A percentile compares a stretch with the other conserved stretches of the same genome.
phyloP scores from a whole-genome alignment of 2,797 vertebrate species.

The Acridotheres tristis region DNA sequence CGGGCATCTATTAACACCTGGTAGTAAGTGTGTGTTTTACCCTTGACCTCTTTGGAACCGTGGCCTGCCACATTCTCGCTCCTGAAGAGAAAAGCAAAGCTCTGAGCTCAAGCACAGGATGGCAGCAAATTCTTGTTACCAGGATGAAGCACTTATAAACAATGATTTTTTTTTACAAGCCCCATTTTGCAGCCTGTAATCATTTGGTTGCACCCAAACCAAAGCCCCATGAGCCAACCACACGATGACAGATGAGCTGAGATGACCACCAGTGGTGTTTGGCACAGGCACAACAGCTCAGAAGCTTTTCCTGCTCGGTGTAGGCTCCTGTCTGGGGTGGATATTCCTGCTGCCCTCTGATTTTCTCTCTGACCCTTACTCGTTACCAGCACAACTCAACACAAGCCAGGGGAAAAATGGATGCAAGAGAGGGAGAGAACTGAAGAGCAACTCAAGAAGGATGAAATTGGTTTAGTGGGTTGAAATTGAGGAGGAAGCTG shows the following conservation, averaged over 20 bases:
- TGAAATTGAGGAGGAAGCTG: not conserved
- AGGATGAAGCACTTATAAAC: not conserved
- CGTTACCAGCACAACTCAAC: not conserved
- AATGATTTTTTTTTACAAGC: not conserved
- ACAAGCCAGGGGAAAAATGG: not conserved
- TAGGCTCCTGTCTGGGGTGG: not conserved
- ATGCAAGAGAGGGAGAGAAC: not conserved
- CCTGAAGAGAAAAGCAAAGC: conserved; percentile 66
- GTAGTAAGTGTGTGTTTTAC: conserved; percentile 97
- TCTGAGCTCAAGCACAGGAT: not conserved
- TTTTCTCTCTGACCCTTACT: not conserved
- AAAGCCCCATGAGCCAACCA: not conserved
- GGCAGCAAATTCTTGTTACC: not conserved
- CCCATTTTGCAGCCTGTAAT: not conserved
- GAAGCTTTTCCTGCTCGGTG: not conserved
- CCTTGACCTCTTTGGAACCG: conserved; percentile 95
- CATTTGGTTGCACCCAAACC: not conserved
- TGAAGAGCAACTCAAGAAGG: not conserved
- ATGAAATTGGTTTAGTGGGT: not conserved
- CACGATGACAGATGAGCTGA: rapidly evolving
- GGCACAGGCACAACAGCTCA: not conserved
- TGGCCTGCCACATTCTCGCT: conserved; percentile 84
- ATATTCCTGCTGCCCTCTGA: not conserved
- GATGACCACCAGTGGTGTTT: not conserved
- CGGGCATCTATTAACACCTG: conserved; percentile 96